A percentile compares a stretch with the other conserved stretches of the same genome.
Evolutionary conservation across 2,888 invertebrate genomes (phyloP).

Genomic region (Hyles lineata): DNA sequence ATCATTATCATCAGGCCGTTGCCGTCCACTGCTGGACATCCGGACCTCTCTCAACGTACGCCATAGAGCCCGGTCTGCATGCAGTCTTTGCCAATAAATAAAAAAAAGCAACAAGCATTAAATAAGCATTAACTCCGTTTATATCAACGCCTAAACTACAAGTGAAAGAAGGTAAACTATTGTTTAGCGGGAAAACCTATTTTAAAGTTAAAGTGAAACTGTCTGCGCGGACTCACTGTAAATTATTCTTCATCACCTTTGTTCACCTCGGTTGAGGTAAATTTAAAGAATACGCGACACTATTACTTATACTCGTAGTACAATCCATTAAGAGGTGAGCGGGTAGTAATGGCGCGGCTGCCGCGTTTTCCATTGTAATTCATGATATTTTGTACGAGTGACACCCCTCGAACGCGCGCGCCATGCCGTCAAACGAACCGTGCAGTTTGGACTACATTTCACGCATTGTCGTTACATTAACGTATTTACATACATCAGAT

Average conservation of each 20-base stretch:
- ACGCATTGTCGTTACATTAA: slow-evolving; percentile 50
- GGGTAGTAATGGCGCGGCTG: neutral
- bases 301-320: neutral
- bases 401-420: slow-evolving; percentile 43
- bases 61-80: no score
- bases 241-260: no score
- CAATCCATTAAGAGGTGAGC: neutral
- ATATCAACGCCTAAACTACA: no score
- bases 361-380: slow-evolving; percentile 26
- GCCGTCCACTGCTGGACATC: no score
- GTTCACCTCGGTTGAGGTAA: neutral
- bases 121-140: no score
- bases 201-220: neutral
- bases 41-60: no score
- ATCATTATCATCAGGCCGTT: no score
- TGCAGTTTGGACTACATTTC: slow-evolving; percentile 68
- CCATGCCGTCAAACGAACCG: slow-evolving; percentile 55
- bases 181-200: neutral
- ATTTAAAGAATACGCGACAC: neutral
- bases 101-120: no score
- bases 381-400: slow-evolving; percentile 40
- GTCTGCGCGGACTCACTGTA: neutral
- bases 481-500: slow-evolving; percentile 34
- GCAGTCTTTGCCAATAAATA: no score
- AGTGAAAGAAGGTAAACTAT: neutral